phyloP scores from a whole-genome alignment of 2,888 invertebrate genomes.

The Oscheius sp. region DNA sequence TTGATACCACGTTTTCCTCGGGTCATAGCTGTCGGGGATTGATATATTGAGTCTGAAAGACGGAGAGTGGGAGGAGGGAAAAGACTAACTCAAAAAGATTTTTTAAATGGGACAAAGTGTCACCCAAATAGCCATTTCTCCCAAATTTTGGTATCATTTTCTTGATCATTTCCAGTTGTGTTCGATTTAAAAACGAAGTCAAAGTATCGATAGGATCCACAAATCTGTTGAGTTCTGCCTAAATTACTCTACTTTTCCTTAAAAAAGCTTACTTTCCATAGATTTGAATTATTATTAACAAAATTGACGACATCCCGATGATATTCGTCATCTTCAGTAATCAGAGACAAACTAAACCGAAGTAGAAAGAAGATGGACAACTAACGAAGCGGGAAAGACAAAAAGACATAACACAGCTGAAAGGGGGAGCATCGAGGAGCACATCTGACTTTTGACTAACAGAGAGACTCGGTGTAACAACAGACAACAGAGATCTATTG shows the following conservation, averaged over 20 bases:
- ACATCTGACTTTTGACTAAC: too few species aligned
- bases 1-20: neutral
- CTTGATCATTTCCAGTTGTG: neutral
- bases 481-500: too few species aligned
- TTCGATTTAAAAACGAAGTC: neutral
- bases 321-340: neutral
- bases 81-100: neutral
- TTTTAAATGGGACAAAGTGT: neutral
- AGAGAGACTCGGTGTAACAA: too few species aligned
- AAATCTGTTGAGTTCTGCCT: neutral
- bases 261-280: neutral
- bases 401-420: too few species aligned
- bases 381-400: too few species aligned
- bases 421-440: too few species aligned
- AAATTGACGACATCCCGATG: neutral
- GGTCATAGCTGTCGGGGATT: neutral
- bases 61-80: neutral
- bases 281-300: neutral
- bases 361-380: too few species aligned
- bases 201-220: neutral
- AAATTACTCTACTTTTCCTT: neutral
- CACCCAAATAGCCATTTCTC: neutral
- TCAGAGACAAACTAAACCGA: too few species aligned
- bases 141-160: neutral
- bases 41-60: neutral